These are phyloP conservation scores for Nansenia antarctica DNA, from an alignment of 2,113 vertebrate genomes.

Conservation along the genomic window DNA sequence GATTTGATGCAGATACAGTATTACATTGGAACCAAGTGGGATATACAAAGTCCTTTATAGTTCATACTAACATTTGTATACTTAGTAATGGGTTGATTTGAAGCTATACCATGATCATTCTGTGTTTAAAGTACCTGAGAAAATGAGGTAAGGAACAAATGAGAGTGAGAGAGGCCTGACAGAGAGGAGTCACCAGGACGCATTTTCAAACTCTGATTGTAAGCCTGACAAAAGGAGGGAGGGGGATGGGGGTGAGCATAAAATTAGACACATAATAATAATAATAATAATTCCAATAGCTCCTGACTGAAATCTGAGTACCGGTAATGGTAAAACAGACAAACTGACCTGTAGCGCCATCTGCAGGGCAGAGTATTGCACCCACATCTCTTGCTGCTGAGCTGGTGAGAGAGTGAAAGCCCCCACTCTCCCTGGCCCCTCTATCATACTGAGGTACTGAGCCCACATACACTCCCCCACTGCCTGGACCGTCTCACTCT, in stretches of 20 bases:
- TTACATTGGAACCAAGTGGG: not conserved
- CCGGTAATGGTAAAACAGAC: no score
- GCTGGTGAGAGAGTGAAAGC: conserved; percentile 38
- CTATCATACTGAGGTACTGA: conserved; percentile 59
- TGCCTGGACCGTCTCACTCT: conserved; percentile 47
- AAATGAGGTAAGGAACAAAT: conserved; percentile 71
- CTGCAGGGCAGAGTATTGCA: conserved; percentile 76
- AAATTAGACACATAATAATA: not conserved
- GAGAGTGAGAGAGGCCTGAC: conserved; percentile 61
- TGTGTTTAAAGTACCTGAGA: conserved; percentile 64
- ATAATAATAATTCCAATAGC: no score
- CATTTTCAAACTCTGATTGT: conserved; percentile 58
- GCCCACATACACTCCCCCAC: conserved; percentile 70
- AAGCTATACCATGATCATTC: not conserved
- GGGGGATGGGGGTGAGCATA: not conserved
- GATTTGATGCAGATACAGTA: not conserved
- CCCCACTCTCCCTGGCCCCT: conserved; percentile 25
- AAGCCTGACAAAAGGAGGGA: conserved; percentile 59
- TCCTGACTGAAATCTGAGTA: no score
- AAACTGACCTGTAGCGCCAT: conserved; percentile 66
- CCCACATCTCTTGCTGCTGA: conserved; percentile 73
- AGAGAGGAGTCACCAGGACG: conserved; percentile 62
- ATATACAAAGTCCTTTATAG: not conserved
- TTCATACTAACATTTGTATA: not conserved
- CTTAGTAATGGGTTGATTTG: not conserved